These are phyloP conservation scores for Drosophila nikananu DNA, from an alignment of 1,140 invertebrate species.

Conservation along the genomic window DNA sequence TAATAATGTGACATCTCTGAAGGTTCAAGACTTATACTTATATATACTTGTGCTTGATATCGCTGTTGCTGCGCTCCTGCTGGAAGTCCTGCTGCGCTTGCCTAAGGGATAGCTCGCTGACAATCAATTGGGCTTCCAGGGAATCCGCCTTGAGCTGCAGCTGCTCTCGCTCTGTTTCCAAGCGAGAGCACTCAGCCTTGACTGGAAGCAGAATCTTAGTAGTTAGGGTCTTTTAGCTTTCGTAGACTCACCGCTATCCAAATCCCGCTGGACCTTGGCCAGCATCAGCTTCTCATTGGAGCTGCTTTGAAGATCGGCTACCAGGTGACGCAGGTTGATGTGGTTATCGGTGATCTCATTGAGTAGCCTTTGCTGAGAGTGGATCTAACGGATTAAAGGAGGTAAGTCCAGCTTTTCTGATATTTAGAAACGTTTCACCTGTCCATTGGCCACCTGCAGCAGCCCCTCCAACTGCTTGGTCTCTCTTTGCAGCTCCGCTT, in stretches of 20 bases:
- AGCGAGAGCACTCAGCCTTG: conserved; percentile 62
- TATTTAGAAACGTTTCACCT: conserved; percentile 14
- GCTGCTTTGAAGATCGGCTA: conserved; percentile 80
- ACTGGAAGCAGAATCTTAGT: conserved; percentile 27
- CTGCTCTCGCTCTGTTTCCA: conserved; percentile 61
- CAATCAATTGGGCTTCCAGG: conserved; percentile 41
- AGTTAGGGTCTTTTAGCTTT: no score
- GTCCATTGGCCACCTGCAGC: conserved; percentile 84
- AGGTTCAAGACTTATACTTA: not conserved
- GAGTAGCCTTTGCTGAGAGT: conserved; percentile 77
- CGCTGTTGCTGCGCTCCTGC: conserved; percentile 59
- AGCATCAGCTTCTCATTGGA: conserved; percentile 77
- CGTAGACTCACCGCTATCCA: conserved; percentile 62
- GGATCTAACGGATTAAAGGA: conserved; percentile 45
- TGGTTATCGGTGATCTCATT: conserved; percentile 84
- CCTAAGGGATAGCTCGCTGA: conserved; percentile 33
- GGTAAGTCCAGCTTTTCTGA: not conserved
- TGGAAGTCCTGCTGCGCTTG: conserved; percentile 68
- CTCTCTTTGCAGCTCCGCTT: conserved; percentile 74
- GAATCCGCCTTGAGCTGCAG: conserved; percentile 47
- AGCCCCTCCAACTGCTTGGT: conserved; percentile 84
- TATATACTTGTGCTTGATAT: conserved; percentile 72
- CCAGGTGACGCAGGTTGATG: conserved; percentile 78
- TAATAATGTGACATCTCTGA: not conserved
- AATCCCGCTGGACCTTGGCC: conserved; percentile 77